These are phyloP conservation scores for Sylvietta virens DNA, from an alignment of 2,113 vertebrate genomes.

Conservation along the genomic window DNA sequence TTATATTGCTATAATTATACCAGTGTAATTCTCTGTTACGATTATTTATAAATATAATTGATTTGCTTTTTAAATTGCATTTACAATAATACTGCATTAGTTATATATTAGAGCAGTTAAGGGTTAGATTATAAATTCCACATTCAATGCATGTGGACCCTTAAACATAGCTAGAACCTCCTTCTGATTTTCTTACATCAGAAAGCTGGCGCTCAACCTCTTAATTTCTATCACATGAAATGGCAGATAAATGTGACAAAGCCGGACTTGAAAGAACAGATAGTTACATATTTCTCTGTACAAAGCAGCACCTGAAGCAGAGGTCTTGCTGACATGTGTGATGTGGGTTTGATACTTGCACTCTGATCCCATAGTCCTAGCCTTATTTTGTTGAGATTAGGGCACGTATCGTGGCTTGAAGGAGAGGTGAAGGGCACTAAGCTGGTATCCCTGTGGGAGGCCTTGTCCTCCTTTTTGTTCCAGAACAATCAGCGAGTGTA, in stretches of 20 bases:
- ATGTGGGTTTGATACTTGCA: background rate
- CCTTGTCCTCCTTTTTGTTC: background rate
- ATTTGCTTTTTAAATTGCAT: background rate
- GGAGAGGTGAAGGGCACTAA: background rate
- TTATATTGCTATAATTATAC: background rate
- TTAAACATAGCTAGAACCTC: background rate
- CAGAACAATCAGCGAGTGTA: background rate
- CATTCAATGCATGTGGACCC: background rate
- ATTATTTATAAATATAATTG: background rate
- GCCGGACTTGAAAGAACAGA: background rate
- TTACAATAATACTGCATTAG: background rate
- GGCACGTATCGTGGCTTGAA: background rate
- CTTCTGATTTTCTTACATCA: background rate
- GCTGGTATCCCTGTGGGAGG: background rate
- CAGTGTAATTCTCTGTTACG: background rate
- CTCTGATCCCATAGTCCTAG: background rate
- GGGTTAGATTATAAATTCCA: background rate
- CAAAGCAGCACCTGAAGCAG: background rate
- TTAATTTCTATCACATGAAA: background rate
- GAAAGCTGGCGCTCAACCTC: fast-evolving
- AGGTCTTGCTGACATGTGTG: background rate
- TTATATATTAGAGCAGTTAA: background rate
- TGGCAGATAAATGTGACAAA: background rate
- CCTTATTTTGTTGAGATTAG: background rate
- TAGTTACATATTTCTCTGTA: background rate